These are phyloP conservation scores for Oncorhynchus tshawytscha DNA, from an alignment of 2,113 vertebrate species.

Conservation along the genomic window DNA sequence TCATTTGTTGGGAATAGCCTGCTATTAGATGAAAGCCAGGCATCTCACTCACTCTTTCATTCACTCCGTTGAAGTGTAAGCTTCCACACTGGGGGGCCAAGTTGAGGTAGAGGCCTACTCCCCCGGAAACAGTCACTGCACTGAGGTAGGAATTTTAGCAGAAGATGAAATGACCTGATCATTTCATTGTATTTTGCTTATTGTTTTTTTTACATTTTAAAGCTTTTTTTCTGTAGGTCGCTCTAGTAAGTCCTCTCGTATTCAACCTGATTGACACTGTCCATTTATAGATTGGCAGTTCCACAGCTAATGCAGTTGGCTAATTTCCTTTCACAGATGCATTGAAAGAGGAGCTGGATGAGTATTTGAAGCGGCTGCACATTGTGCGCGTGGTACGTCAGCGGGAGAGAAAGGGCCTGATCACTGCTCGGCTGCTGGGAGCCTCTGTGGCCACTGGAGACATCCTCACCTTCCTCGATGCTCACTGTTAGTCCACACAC, in stretches of 20 bases:
- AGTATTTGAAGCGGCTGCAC: conserved; percentile 86
- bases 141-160: not conserved
- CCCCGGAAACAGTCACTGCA: not conserved
- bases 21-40: conserved; percentile 18
- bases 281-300: no score
- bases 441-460: conserved; percentile 90
- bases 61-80: conserved; percentile 10
- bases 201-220: not conserved
- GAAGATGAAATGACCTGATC: not conserved
- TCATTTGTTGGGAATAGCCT: conserved; percentile 19
- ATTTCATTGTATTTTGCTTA: not conserved
- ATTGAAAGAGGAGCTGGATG: conserved; percentile 85
- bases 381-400: conserved; percentile 92
- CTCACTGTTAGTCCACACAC: conserved; percentile 87
- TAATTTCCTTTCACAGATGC: conserved; percentile 72
- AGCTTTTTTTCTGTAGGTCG: no score
- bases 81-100: not conserved
- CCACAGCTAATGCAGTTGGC: no score
- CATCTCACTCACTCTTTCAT: conserved; percentile 9
- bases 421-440: conserved; percentile 90
- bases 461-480: conserved; percentile 94
- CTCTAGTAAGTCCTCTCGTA: no score
- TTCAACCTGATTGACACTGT: no score
- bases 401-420: conserved; percentile 91
- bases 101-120: not conserved